Conservation (phyloP, 1,140 invertebrate species). For the Cataglyphis hispanica region DNA sequence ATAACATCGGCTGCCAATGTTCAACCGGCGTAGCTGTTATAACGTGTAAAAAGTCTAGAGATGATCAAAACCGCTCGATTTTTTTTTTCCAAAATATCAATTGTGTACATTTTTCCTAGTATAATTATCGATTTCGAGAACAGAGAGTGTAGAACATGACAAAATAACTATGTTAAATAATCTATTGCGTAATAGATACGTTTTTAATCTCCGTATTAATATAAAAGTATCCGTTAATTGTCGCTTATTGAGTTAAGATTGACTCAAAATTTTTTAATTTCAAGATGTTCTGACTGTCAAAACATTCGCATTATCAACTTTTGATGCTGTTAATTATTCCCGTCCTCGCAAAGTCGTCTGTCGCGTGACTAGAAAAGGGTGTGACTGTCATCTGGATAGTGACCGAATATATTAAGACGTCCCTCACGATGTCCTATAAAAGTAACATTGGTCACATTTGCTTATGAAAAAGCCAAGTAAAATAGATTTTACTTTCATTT, state of each 20-base stretch:
- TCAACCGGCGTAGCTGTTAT: slow-evolving; percentile 21
- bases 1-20: slow-evolving; percentile 51
- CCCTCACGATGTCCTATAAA: slow-evolving; percentile 54
- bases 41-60: slow-evolving; percentile 39
- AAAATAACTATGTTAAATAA: slow-evolving; percentile 9
- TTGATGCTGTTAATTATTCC: slow-evolving; percentile 67
- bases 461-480: background rate
- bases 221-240: background rate
- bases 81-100: background rate
- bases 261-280: slow-evolving; percentile 35
- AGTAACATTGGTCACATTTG: slow-evolving; percentile 8
- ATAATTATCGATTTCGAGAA: background rate
- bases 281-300: slow-evolving; percentile 45
- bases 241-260: background rate
- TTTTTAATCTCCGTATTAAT: slow-evolving; percentile 5
- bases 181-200: background rate
- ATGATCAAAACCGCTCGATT: background rate
- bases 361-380: slow-evolving; percentile 77
- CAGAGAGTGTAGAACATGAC: background rate
- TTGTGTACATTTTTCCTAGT: background rate
- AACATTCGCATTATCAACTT: slow-evolving; percentile 67
- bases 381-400: slow-evolving; percentile 73
- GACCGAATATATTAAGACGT: slow-evolving; percentile 74
- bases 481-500: background rate
- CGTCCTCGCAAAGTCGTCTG: slow-evolving; percentile 66